These are phyloP conservation scores for Catamblyrhynchus diadema DNA, from an alignment of 2,797 vertebrate genomes.

Conservation along the genomic window DNA sequence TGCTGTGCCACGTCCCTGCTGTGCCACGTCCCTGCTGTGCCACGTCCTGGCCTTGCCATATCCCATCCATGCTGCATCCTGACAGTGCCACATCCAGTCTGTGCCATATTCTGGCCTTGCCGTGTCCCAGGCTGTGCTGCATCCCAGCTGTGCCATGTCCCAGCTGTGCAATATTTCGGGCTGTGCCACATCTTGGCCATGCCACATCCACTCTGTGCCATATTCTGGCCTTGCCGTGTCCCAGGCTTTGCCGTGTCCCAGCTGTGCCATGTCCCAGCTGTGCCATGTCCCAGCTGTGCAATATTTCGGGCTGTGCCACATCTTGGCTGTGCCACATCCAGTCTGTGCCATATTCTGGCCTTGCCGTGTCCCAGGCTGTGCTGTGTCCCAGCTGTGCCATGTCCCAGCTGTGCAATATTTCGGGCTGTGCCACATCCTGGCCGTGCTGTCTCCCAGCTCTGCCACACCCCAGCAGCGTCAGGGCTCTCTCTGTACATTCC, in stretches of 20 bases:
- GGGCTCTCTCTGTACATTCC: background rate
- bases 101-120: too few relatives aligned
- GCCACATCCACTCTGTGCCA: too few relatives aligned
- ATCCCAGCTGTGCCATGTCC: too few relatives aligned
- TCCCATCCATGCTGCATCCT: background rate
- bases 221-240: too few relatives aligned
- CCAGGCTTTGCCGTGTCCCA: too few relatives aligned
- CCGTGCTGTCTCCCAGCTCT: background rate
- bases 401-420: background rate
- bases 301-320: too few relatives aligned
- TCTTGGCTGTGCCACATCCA: background rate
- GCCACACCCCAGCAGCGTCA: background rate
- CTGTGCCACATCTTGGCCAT: too few relatives aligned
- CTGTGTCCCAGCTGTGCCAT: accelerated
- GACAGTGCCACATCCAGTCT: background rate
- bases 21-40: background rate
- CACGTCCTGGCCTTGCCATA: background rate
- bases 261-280: background rate
- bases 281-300: accelerated
- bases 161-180: too few relatives aligned
- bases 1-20: background rate
- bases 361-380: background rate
- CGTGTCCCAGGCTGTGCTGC: background rate
- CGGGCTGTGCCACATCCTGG: background rate
- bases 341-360: too few relatives aligned